phyloP scores from a whole-genome alignment of 2,888 invertebrate species.

The Cremastinae sp. region DNA sequence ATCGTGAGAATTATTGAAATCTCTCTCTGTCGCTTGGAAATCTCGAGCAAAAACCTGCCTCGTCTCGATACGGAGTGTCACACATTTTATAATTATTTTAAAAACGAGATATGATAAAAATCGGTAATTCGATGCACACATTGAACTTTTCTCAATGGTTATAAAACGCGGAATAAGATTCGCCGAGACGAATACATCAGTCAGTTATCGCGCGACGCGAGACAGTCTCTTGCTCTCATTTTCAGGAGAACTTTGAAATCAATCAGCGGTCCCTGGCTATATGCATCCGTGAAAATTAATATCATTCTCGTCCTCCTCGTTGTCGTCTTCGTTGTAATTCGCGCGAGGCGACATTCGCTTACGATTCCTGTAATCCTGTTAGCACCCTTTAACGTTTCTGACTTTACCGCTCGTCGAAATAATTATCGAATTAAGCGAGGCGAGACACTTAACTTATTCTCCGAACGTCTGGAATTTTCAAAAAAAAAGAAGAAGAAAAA shows the following conservation, averaged over 20 bases:
- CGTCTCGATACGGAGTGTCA: too few relatives aligned
- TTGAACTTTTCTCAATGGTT: constrained; percentile 28
- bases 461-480: too few relatives aligned
- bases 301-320: constrained; percentile 71
- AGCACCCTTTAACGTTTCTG: constrained; percentile 61
- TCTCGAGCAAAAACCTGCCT: too few relatives aligned
- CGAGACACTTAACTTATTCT: too few relatives aligned
- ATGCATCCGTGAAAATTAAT: constrained; percentile 78
- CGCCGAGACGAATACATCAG: constrained; percentile 34
- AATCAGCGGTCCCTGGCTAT: constrained; percentile 77
- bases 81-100: too few relatives aligned
- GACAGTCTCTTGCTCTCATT: constrained; percentile 71
- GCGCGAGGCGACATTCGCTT: constrained; percentile 70
- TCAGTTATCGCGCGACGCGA: constrained; percentile 52
- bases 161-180: constrained; percentile 41
- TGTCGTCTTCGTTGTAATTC: constrained; percentile 50
- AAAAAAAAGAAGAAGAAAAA: too few relatives aligned
- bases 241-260: constrained; percentile 76
- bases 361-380: constrained; percentile 75
- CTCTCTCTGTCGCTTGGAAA: too few relatives aligned
- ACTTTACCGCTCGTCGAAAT: constrained; percentile 36
- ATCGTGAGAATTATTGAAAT: too few relatives aligned
- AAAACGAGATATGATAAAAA: not conserved
- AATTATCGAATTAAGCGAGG: constrained; percentile 19
- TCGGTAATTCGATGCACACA: not conserved